Evolutionary conservation across 2,888 invertebrate species (phyloP).

Genomic region (Noctua janthe): DNA sequence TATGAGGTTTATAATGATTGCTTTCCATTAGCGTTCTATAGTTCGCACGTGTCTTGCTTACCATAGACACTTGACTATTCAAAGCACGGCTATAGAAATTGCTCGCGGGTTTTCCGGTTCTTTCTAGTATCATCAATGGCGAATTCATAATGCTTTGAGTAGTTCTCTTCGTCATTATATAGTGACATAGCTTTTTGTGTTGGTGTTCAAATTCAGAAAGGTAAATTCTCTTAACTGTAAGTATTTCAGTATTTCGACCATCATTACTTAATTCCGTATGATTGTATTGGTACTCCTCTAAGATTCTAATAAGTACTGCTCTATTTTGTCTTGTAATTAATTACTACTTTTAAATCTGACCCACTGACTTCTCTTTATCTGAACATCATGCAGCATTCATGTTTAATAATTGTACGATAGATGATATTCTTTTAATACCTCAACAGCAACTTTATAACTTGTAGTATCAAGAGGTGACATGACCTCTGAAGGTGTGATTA

Average conservation of each 20-base stretch:
- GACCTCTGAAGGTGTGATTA: slow-evolving; percentile 33
- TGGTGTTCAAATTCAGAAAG: not conserved
- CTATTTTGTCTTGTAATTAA: not conserved
- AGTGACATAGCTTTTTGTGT: not conserved
- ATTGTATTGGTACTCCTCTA: too few relatives aligned
- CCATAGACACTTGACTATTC: slow-evolving; percentile 18
- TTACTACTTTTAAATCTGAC: slow-evolving; percentile 23
- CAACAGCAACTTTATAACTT: slow-evolving; percentile 23
- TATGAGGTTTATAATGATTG: slow-evolving; percentile 21
- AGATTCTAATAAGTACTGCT: not conserved
- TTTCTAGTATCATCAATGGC: slow-evolving; percentile 15
- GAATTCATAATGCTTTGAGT: not conserved
- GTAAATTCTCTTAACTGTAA: not conserved
- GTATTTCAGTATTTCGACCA: not conserved
- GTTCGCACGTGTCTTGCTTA: slow-evolving; percentile 15
- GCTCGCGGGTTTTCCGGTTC: slow-evolving; percentile 15
- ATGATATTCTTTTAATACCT: slow-evolving; percentile 25
- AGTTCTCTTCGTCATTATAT: not conserved
- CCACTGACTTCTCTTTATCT: slow-evolving; percentile 25
- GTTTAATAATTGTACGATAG: slow-evolving; percentile 2
- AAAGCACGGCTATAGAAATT: slow-evolving; percentile 24
- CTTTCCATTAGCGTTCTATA: slow-evolving; percentile 27
- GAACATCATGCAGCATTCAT: slow-evolving; percentile 29
- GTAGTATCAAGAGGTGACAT: slow-evolving; percentile 25
- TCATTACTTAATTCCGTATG: not conserved